Base-by-base conservation (phyloP, 2,113 vertebrate genomes). In the Tachysurus vachellii region DNA sequence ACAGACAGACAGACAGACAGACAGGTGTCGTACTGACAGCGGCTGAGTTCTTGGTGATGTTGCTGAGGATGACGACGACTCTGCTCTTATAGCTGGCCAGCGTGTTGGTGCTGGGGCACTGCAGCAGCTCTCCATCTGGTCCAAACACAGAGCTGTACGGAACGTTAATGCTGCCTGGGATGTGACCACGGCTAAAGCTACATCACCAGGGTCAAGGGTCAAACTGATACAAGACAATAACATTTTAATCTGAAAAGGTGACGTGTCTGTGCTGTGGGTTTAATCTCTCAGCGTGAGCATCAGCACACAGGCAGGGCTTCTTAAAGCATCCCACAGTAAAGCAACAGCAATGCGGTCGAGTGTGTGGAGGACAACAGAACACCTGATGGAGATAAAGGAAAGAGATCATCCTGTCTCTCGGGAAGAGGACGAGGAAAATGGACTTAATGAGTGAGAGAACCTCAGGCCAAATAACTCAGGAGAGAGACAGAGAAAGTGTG, bases 121-220 rank as follows among this genome's bases (percentile, higher is more conserved):
- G 96, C 88, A 96, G 26, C 8, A 99, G 94, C 80, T 98, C 97
- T 6, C 97, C 96, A 28, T 99, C 98, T 0, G 94, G 71, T 3
- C 95, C 94, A 88, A 99, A 97, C 0, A 95, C 95, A 0, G 95
- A 91, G 47, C 93, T 93, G 92, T 97, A 98, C 0, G 97, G 96
- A 89, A 99, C 92, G 87, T 96, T 99, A 92, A 99, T 96, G 94
- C 98, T 99, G 83, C 98, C 96, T 21, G 97, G 95, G 89, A 99
- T 95, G 87, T 99, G 98, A 79, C 98, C 98, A 79, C 97, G 96
- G 91, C 94, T 93, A 90, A 97, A 99, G 92, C 98, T 99, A 92
- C 85, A 88, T 61, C 79, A 23, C 28, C 44, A 17, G 19, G 56
- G 85, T 97, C 95, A 98, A 97, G 96, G 95, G 91, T 86, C 86